phyloP scores from a whole-genome alignment of 2,797 vertebrate species.

The Bufotes viridis region DNA sequence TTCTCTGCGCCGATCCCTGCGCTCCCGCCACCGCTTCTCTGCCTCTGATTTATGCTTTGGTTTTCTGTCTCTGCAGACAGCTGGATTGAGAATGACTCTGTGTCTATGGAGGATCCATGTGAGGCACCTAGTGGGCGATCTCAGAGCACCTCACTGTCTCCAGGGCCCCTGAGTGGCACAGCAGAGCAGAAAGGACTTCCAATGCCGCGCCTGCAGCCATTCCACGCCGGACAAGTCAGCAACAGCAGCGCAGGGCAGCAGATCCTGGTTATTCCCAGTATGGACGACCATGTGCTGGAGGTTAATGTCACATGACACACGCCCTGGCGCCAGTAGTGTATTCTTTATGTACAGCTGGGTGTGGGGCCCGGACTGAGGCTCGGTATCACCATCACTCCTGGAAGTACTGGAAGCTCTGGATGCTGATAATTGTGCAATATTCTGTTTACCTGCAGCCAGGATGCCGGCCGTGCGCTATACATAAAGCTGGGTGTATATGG shows the following conservation, averaged over 20 bases:
- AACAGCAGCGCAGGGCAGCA: slow-evolving; percentile 85
- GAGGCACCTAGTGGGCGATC: slow-evolving; percentile 85
- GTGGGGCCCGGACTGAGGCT: slow-evolving; percentile 62
- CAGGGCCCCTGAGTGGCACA: slow-evolving; percentile 81
- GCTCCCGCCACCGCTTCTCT: no score
- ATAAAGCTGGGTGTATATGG: slow-evolving; percentile 17
- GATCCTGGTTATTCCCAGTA: slow-evolving; percentile 90
- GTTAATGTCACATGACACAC: slow-evolving; percentile 92
- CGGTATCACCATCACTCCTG: neutral
- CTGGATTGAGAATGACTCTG: slow-evolving; percentile 92
- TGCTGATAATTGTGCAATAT: slow-evolving; percentile 61
- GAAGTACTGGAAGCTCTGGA: slow-evolving; percentile 27
- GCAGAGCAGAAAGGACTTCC: slow-evolving; percentile 83
- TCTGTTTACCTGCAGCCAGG: slow-evolving; percentile 42
- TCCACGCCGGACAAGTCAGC: slow-evolving; percentile 90
- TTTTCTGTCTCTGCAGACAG: slow-evolving; percentile 78
- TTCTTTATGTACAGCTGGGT: slow-evolving; percentile 67
- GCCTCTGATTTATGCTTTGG: neutral
- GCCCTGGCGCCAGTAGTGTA: slow-evolving; percentile 65
- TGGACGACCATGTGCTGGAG: slow-evolving; percentile 93
- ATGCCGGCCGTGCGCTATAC: neutral
- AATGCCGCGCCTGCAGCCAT: slow-evolving; percentile 91
- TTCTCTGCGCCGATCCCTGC: neutral
- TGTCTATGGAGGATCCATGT: slow-evolving; percentile 82
- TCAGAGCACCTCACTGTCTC: slow-evolving; percentile 90